A percentile compares a stretch with the other conserved stretches of the same genome.
phyloP scores from a whole-genome alignment of 2,797 vertebrate genomes.

The Furcifer pardalis region DNA sequence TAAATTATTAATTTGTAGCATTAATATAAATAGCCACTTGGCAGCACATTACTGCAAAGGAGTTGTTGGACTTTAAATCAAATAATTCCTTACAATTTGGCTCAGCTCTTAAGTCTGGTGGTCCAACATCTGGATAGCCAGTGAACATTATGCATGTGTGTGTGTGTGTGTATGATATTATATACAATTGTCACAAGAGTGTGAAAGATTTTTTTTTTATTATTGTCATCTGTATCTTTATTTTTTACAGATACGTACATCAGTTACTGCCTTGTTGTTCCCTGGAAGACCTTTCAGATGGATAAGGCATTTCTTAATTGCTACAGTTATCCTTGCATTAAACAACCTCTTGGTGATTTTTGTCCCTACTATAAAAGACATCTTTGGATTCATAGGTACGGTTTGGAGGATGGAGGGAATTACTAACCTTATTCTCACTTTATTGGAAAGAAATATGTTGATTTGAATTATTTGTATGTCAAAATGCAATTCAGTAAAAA shows the following conservation, averaged over 20 bases:
- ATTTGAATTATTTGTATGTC: not conserved
- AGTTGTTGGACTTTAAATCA: not conserved
- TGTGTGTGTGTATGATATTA: not conserved
- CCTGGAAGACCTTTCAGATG: constrained; percentile 91
- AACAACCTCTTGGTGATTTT: constrained; percentile 95
- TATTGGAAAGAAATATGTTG: not conserved
- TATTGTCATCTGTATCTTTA: constrained; percentile 20
- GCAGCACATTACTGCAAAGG: no score
- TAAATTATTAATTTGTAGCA: no score
- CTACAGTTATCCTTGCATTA: constrained; percentile 83
- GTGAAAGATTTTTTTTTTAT: not conserved
- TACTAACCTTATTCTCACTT: not conserved
- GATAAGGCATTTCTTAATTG: constrained; percentile 90
- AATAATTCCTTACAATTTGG: not conserved
- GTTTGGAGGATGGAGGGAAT: not conserved
- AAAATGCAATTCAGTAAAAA: not conserved
- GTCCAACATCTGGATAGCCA: no score
- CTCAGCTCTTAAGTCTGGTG: not conserved
- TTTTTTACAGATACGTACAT: constrained; percentile 89
- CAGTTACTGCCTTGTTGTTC: constrained; percentile 88
- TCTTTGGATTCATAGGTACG: constrained; percentile 99
- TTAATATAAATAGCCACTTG: no score
- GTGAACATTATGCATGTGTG: no score
- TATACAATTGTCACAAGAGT: constrained; percentile 7
- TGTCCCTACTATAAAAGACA: constrained; percentile 95